Percentiles rank a stretch among this genome's conserved stretches.
These are phyloP conservation scores for Mactra quadrangularis DNA, from an alignment of 1,140 invertebrate species.

Conservation along the genomic window DNA sequence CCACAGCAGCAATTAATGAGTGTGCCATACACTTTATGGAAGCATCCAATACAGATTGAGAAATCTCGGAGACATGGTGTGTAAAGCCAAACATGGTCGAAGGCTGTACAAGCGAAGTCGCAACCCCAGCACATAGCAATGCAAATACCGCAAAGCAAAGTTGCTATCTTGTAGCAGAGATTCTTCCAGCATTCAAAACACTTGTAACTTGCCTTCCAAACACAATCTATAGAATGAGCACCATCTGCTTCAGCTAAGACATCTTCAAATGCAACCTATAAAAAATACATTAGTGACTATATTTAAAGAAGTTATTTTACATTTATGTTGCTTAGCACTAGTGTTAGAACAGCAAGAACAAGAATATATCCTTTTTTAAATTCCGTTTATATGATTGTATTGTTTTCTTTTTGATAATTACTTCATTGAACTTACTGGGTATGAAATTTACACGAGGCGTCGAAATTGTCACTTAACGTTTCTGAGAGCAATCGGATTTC, in stretches of 20 bases:
- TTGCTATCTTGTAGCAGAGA: constrained; percentile 89
- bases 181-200: constrained; percentile 88
- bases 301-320: too few species aligned
- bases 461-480: too few species aligned
- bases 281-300: too few species aligned
- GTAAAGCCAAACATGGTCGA: constrained; percentile 83
- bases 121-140: constrained; percentile 88
- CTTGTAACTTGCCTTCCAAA: constrained; percentile 89
- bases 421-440: too few species aligned
- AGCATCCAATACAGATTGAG: constrained; percentile 86
- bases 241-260: constrained; percentile 90
- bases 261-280: constrained; percentile 86
- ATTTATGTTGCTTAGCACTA: too few species aligned
- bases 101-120: constrained; percentile 89
- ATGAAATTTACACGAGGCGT: too few species aligned
- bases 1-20: constrained; percentile 87
- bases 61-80: constrained; percentile 76
- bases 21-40: constrained; percentile 85
- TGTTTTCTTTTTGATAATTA: too few species aligned
- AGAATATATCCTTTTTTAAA: too few species aligned
- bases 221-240: constrained; percentile 89
- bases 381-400: too few species aligned
- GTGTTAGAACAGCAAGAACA: too few species aligned
- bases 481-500: too few species aligned
- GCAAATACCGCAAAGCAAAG: constrained; percentile 88